A percentile compares a stretch with the other conserved stretches of the same genome.
Conservation (phyloP, 1,140 invertebrate species). For the Frieseomelitta varia region DNA sequence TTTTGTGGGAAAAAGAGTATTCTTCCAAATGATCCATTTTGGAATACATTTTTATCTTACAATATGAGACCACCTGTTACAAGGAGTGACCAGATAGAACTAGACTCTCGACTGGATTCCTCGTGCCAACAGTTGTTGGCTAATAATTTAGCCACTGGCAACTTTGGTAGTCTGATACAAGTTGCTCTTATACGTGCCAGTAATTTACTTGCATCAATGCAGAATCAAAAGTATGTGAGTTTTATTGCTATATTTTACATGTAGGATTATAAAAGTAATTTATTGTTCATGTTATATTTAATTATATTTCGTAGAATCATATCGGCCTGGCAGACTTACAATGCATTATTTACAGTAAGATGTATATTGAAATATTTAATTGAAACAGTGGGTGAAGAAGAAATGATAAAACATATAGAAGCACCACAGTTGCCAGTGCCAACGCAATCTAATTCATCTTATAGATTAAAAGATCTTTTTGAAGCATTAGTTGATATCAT, state of each 20-base stretch:
- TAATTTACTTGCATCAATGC: slow-evolving; percentile 91
- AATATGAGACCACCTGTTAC: slow-evolving; percentile 91
- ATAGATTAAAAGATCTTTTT: slow-evolving; percentile 85
- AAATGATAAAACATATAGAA: slow-evolving; percentile 89
- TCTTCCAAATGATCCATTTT: slow-evolving; percentile 94
- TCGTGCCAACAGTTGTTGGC: slow-evolving; percentile 88
- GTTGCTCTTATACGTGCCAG: slow-evolving; percentile 91
- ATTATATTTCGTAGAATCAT: slow-evolving; percentile 87
- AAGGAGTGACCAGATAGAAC: slow-evolving; percentile 84
- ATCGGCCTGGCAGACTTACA: slow-evolving; percentile 97
- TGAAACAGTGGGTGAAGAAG: slow-evolving; percentile 89
- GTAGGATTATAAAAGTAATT: not conserved
- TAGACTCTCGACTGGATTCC: slow-evolving; percentile 90
- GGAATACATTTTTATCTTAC: slow-evolving; percentile 96
- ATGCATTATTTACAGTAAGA: slow-evolving; percentile 95
- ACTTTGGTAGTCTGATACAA: slow-evolving; percentile 92
- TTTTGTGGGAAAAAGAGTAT: slow-evolving; percentile 92
- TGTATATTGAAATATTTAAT: slow-evolving; percentile 95
- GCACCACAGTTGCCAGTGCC: slow-evolving; percentile 79
- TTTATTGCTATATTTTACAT: slow-evolving; percentile 1
- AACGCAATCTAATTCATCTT: slow-evolving; percentile 57
- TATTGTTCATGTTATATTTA: not conserved
- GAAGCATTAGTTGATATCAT: slow-evolving; percentile 88
- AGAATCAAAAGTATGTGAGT: slow-evolving; percentile 90
- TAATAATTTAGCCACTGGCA: slow-evolving; percentile 93